Evolutionary conservation across 2,113 vertebrate genomes (phyloP), one percentile per base, ranked within the genome.

Genomic region (Oreochromis aureus): DNA sequence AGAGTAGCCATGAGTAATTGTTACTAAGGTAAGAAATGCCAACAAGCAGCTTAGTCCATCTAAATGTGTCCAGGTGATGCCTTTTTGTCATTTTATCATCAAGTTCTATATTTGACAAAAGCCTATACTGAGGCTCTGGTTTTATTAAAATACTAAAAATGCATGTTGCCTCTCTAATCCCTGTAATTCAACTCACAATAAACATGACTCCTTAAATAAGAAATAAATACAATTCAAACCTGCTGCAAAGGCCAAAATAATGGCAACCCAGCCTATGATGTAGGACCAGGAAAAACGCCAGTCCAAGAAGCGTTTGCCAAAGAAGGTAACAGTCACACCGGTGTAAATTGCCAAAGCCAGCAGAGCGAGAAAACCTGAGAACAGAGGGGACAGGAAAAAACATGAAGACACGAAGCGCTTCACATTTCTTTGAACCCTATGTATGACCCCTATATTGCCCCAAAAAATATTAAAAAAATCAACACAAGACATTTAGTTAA

Each of bases 281-380:
- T 97, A 97, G 84, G 97, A 98, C 97, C 97, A 98, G 36, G 97
- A 97, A 84, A 98, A 97, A 24, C 95, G 93, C 97, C 97, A 98
- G 89, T 97, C 93, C 3, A 95, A 2, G 44, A 94, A 97, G 22
- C 96, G 96, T 61, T 97, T 96, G 22, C 97, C 97, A 55, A 97
- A 97, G 93, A 97, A 97, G 39, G 95, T 96, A 58, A 97, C 94
- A 0, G 97, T 97, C 92, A 97, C 95, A 0, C 96, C 97, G 0
- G 97, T 97, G 95, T 97, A 98, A 80, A 97, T 94, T 0, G 95
- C 91, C 88, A 98, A 84, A 41, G 96, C 97, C 87, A 98, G 91
- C 80, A 97, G 89, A 1, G 96, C 96, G 24, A 97, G 95, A 73
- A 97, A 94, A 8, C 96, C 97, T 97, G 88, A 2, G 12, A 22